A percentile compares a stretch with the other conserved stretches of the same genome.
Evolutionary conservation across 2,888 invertebrate species (phyloP).

Genomic region (Pristionchus mayeri): DNA sequence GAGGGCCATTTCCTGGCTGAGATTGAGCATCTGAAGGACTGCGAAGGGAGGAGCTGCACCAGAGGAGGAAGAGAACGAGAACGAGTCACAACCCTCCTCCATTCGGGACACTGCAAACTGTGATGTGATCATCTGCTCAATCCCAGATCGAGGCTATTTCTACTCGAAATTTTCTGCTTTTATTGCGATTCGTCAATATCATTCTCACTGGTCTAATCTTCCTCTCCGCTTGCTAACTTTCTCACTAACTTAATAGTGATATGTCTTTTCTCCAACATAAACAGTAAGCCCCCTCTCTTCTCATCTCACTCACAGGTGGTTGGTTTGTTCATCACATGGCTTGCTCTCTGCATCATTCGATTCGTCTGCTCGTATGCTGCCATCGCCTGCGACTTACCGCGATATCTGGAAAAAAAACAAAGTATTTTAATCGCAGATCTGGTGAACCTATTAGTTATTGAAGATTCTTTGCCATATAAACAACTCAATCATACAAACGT

Average conservation of each 20-base stretch:
- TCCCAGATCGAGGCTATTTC: too few species aligned
- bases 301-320: not conserved
- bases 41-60: conserved; percentile 56
- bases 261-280: too few species aligned
- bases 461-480: too few species aligned
- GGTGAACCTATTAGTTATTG: not conserved
- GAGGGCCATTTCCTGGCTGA: conserved; percentile 91
- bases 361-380: conserved; percentile 44
- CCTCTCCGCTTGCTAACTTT: too few species aligned
- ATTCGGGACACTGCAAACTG: conserved; percentile 15
- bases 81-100: conserved; percentile 8
- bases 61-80: conserved; percentile 44
- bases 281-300: not conserved
- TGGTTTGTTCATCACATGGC: conserved; percentile 35
- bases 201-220: too few species aligned
- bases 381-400: conserved; percentile 27
- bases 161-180: not conserved
- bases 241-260: too few species aligned
- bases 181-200: too few species aligned
- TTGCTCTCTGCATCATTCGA: conserved; percentile 45
- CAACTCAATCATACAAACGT: too few species aligned
- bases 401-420: conserved; percentile 17
- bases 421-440: not conserved
- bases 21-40: conserved; percentile 85
- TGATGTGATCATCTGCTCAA: not conserved